These are phyloP conservation scores for Carapus acus DNA, from an alignment of 2,797 vertebrate genomes.

Conservation along the genomic window DNA sequence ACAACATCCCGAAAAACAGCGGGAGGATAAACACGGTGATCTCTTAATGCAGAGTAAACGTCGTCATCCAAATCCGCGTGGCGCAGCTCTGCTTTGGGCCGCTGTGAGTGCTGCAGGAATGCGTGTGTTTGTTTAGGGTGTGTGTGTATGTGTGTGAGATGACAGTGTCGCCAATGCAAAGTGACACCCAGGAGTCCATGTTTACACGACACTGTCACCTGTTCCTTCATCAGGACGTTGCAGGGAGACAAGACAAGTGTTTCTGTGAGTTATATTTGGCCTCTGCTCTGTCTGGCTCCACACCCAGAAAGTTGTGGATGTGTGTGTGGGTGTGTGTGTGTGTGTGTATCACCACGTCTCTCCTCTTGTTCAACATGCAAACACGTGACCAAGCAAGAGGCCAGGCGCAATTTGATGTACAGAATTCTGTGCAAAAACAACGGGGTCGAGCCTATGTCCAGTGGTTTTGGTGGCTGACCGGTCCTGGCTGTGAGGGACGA, in stretches of 20 bases:
- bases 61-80: constrained; percentile 25
- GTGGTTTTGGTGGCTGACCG: constrained; percentile 42
- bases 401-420: constrained; percentile 25
- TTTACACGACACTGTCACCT: constrained; percentile 51
- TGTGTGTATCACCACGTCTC: constrained; percentile 38
- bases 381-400: constrained; percentile 37
- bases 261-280: constrained; percentile 50
- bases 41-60: constrained; percentile 8
- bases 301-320: too few species aligned
- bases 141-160: neutral
- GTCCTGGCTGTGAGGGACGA: constrained; percentile 42
- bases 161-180: constrained; percentile 32
- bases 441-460: constrained; percentile 10
- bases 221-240: constrained; percentile 45
- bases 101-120: constrained; percentile 18
- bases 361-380: constrained; percentile 23
- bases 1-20: constrained; percentile 42
- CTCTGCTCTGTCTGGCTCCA: constrained; percentile 48
- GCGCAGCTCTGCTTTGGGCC: constrained; percentile 30
- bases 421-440: constrained; percentile 33
- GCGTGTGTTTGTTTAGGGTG: too few species aligned
- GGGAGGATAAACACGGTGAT: constrained; percentile 19
- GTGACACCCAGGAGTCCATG: constrained; percentile 46
- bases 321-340: constrained; percentile 29
- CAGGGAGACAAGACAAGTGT: constrained; percentile 45